Percentiles rank a stretch among this genome's conserved stretches.
Evolutionary conservation across 2,113 vertebrate genomes (phyloP).

Genomic region (Labeo catla): DNA sequence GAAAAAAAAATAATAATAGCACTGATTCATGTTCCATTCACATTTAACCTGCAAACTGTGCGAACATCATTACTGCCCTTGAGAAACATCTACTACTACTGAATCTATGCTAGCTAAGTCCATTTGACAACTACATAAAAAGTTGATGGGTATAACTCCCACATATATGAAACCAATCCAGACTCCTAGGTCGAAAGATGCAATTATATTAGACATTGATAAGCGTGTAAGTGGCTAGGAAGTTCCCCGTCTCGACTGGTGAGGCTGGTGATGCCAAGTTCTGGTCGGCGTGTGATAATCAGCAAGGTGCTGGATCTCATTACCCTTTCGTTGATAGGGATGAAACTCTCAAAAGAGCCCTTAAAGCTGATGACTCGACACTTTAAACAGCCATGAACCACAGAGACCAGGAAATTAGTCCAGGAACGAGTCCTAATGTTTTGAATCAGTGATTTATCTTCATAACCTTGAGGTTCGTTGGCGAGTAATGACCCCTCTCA

Average conservation of each 20-base stretch:
- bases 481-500: conserved; percentile 39
- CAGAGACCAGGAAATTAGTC: conserved; percentile 47
- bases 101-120: neutral
- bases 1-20: neutral
- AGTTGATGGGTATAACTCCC: neutral
- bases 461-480: conserved; percentile 52
- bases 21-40: neutral
- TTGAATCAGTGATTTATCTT: conserved; percentile 44
- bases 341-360: conserved; percentile 45
- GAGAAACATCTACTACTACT: neutral
- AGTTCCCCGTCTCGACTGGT: neutral
- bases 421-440: conserved; percentile 54
- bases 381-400: conserved; percentile 46
- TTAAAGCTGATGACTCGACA: conserved; percentile 50
- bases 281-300: conserved; percentile 41
- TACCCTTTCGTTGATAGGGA: conserved; percentile 42
- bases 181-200: neutral
- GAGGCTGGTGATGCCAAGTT: conserved; percentile 19
- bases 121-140: neutral
- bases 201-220: conserved; percentile 40
- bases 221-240: conserved; percentile 21
- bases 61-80: neutral
- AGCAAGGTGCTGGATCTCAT: conserved; percentile 36
- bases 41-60: neutral
- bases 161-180: neutral